A percentile compares a stretch with the other conserved stretches of the same genome.
These are phyloP conservation scores for Phainopepla nitens DNA, from an alignment of 2,113 vertebrate species.

Conservation along the genomic window DNA sequence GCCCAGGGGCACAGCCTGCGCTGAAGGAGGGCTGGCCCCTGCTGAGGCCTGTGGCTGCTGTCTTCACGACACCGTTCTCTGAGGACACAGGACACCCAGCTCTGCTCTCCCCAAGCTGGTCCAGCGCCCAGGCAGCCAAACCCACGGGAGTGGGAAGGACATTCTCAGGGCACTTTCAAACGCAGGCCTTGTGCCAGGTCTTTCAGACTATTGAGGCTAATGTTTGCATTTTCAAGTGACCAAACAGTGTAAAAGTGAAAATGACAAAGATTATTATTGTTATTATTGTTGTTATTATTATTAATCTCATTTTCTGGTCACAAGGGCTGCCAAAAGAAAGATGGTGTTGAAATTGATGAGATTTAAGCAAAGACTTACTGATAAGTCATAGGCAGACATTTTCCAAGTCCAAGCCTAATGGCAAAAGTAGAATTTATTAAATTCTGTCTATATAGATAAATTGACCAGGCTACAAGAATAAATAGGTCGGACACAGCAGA, in stretches of 20 bases:
- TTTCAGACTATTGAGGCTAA: not conserved
- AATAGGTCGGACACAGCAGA: not conserved
- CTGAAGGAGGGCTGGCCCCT: not conserved
- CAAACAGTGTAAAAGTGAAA: not conserved
- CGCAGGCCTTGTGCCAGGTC: not conserved
- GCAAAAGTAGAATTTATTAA: not conserved
- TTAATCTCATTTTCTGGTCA: not conserved
- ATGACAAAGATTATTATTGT: not conserved
- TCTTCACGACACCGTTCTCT: rapidly evolving
- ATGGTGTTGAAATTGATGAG: not conserved
- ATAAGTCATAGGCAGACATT: not conserved
- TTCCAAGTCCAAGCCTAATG: not conserved
- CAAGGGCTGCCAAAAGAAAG: not conserved
- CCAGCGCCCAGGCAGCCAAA: not conserved
- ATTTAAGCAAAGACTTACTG: not conserved
- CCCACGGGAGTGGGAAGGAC: rapidly evolving
- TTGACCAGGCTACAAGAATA: not conserved
- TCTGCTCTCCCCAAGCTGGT: not conserved
- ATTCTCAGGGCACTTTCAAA: not conserved
- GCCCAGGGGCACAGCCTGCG: rapidly evolving
- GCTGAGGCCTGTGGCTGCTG: not conserved
- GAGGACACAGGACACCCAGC: not conserved
- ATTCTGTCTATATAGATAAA: not conserved
- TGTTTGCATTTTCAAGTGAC: not conserved
- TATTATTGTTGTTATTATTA: not conserved